Percentiles rank a stretch among this genome's conserved stretches.
Evolutionary conservation across 2,113 vertebrate genomes (phyloP).

Genomic region (Hyperoodon ampullatus): DNA sequence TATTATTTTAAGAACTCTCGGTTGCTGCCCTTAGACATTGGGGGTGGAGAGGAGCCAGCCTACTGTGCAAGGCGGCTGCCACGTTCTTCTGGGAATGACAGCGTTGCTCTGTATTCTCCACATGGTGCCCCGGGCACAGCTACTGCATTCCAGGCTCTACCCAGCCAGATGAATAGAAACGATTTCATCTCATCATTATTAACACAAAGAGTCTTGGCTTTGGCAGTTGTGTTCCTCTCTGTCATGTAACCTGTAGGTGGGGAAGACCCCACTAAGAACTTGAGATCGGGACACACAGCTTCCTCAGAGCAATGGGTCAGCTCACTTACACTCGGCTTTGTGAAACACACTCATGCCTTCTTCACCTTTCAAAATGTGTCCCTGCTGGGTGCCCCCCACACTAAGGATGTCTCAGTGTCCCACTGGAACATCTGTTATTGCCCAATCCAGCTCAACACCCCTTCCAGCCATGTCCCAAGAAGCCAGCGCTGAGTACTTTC

Average conservation of each 20-base stretch:
- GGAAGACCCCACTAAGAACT: background rate
- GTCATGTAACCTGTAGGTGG: background rate
- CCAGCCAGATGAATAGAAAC: constrained; percentile 59
- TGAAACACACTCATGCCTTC: background rate
- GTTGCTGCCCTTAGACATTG: constrained; percentile 67
- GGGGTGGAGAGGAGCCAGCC: constrained; percentile 62
- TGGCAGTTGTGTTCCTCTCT: background rate
- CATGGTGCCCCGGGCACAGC: constrained; percentile 41
- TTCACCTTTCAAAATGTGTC: background rate
- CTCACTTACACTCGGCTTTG: background rate
- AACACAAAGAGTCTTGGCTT: background rate
- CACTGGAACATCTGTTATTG: constrained; percentile 83
- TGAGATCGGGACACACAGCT: background rate
- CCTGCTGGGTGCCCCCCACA: background rate
- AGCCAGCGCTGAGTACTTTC: constrained; percentile 71
- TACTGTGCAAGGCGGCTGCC: constrained; percentile 57
- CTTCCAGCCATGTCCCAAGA: constrained; percentile 79
- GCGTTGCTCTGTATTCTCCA: background rate
- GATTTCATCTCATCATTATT: constrained; percentile 56
- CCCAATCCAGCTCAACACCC: constrained; percentile 80
- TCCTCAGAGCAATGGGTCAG: no score
- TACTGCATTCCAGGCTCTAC: constrained; percentile 66
- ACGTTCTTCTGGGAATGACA: constrained; percentile 68
- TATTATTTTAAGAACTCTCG: constrained; percentile 82
- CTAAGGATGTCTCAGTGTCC: constrained; percentile 75